A percentile compares a stretch with the other conserved stretches of the same genome.
Evolutionary conservation across 1,140 invertebrate species (phyloP).

Genomic region (Lineus longissimus): DNA sequence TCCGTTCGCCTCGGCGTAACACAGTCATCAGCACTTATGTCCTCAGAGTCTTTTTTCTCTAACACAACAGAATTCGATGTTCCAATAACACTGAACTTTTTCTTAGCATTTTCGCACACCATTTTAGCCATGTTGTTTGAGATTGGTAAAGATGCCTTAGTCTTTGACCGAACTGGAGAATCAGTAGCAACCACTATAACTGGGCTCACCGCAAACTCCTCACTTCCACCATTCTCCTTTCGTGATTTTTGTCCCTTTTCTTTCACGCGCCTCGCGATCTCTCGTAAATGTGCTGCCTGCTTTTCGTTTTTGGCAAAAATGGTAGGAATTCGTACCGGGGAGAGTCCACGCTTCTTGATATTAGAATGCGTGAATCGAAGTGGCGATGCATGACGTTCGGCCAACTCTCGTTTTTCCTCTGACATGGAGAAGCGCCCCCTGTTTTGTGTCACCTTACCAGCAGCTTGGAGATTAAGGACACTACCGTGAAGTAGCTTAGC

Average conservation of each 20-base stretch:
- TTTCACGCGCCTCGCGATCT: conserved; percentile 13
- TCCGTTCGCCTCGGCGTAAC: not conserved
- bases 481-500: conserved; percentile 27
- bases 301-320: conserved; percentile 35
- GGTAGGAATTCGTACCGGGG: conserved; percentile 39
- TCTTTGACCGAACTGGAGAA: no score
- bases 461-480: conserved; percentile 33
- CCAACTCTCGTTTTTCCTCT: conserved; percentile 7
- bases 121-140: no score
- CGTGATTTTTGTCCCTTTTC: not conserved
- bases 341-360: conserved; percentile 24
- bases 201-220: no score
- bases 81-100: no score
- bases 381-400: conserved; percentile 27
- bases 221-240: no score
- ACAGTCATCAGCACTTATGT: not conserved
- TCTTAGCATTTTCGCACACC: no score
- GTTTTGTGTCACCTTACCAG: conserved; percentile 31
- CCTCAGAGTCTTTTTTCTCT: no score
- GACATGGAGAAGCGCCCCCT: conserved; percentile 23
- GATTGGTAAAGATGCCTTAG: no score
- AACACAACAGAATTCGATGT: no score
- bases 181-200: no score
- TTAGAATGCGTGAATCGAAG: conserved; percentile 31
- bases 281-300: conserved; percentile 16